Conservation (phyloP, 2,888 invertebrate genomes). For the Nebria brevicollis region DNA sequence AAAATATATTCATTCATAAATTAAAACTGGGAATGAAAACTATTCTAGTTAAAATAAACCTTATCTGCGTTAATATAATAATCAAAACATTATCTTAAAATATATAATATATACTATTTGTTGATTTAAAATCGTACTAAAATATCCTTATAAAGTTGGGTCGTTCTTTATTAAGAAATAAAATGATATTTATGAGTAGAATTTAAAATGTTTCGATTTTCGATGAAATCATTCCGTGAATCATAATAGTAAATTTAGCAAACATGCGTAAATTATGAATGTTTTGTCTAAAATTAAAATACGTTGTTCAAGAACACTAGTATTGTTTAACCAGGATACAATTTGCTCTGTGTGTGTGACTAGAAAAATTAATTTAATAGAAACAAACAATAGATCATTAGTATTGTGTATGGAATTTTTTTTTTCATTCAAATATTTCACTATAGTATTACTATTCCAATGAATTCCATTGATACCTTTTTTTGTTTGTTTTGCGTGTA, state of each 20-base stretch:
- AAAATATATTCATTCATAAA: too few relatives aligned
- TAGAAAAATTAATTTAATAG: constrained; percentile 2
- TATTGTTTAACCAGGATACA: background rate
- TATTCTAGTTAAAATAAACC: too few relatives aligned
- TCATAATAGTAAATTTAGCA: constrained; percentile 23
- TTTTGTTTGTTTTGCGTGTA: background rate
- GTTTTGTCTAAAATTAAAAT: constrained; percentile 24
- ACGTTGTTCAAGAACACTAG: background rate
- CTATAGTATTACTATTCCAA: background rate
- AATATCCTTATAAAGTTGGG: too few relatives aligned
- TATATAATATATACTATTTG: too few relatives aligned
- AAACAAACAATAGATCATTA: background rate
- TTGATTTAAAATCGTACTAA: too few relatives aligned
- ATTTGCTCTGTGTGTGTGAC: background rate
- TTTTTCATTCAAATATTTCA: background rate
- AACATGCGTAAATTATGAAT: constrained; percentile 4
- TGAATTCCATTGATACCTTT: background rate
- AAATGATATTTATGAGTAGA: too few relatives aligned
- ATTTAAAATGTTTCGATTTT: too few relatives aligned
- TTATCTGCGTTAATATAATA: too few relatives aligned
- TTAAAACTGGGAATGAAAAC: too few relatives aligned
- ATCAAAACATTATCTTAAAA: too few relatives aligned
- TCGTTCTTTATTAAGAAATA: too few relatives aligned
- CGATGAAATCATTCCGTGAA: background rate
- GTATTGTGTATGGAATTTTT: background rate